These are phyloP conservation scores for Eueremaeus valkanovi DNA, from an alignment of 2,888 invertebrate genomes.

Conservation along the genomic window DNA sequence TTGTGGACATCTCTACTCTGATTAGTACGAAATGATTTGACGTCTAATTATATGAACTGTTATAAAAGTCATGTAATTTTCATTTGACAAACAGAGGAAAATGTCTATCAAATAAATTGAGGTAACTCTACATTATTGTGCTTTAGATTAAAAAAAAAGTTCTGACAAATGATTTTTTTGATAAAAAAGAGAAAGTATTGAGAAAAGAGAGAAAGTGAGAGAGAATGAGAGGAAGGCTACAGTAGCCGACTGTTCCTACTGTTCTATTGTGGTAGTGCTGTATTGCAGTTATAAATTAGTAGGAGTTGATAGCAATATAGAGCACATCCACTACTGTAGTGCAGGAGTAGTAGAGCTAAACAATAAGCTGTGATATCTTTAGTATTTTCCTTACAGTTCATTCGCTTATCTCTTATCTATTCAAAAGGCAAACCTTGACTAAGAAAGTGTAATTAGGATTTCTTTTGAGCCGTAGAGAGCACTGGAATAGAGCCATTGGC, in stretches of 20 bases:
- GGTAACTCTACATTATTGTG: no score
- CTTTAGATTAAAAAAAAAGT: no score
- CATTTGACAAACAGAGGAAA: no score
- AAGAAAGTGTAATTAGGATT: slow-evolving; percentile 1
- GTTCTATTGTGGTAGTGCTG: not conserved
- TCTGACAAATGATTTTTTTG: no score
- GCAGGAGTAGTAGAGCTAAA: no score
- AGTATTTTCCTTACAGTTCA: not conserved
- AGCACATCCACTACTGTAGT: no score
- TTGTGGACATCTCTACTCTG: no score
- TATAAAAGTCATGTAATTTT: no score
- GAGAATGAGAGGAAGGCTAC: no score
- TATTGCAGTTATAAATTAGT: not conserved
- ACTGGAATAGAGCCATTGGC: not conserved
- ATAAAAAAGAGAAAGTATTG: not conserved
- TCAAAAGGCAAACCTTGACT: slow-evolving; percentile 6
- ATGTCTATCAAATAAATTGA: no score
- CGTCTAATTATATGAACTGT: not conserved
- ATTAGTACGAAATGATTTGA: not conserved
- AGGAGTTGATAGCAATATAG: not conserved
- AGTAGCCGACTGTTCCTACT: not conserved
- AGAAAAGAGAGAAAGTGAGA: not conserved
- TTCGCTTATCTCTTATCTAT: not conserved
- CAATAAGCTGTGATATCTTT: not conserved
- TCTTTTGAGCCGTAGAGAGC: not conserved